Evolutionary conservation across 2,888 invertebrate species (phyloP).

Genomic region (Odontocerum albicorne): DNA sequence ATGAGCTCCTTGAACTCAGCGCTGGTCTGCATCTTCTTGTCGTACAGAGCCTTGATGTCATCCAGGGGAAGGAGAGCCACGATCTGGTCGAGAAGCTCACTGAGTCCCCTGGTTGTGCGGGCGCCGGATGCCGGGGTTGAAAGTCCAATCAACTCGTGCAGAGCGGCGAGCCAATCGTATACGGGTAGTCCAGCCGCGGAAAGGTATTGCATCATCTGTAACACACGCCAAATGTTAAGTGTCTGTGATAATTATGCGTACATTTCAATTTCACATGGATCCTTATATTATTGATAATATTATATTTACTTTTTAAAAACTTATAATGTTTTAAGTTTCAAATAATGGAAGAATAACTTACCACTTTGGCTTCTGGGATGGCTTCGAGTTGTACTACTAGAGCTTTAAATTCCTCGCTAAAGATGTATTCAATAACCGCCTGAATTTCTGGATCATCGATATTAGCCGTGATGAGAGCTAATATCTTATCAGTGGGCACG

Average conservation of each 20-base stretch:
- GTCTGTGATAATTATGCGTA: too few species aligned
- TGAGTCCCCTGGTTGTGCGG: slow-evolving; percentile 4
- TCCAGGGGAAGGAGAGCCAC: slow-evolving; percentile 15
- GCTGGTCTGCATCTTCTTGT: slow-evolving; percentile 16
- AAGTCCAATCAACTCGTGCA: slow-evolving; percentile 21
- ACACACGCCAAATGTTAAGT: too few species aligned
- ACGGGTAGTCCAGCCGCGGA: slow-evolving; percentile 17
- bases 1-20: slow-evolving; percentile 20
- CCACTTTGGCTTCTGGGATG: background rate
- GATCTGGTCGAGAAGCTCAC: slow-evolving; percentile 19
- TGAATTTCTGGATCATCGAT: background rate
- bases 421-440: background rate
- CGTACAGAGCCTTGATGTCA: slow-evolving; percentile 20
- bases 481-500: background rate
- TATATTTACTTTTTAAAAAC: too few species aligned
- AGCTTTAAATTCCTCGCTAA: background rate
- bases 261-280: too few species aligned
- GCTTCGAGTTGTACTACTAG: background rate
- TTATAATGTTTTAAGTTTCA: too few species aligned
- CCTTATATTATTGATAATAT: too few species aligned
- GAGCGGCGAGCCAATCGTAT: slow-evolving; percentile 7
- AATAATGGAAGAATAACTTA: too few species aligned
- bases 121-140: background rate
- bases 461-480: background rate
- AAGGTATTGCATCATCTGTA: slow-evolving; percentile 16